phyloP scores from a whole-genome alignment of 2,888 invertebrate species.

The Cylloceria caligata region DNA sequence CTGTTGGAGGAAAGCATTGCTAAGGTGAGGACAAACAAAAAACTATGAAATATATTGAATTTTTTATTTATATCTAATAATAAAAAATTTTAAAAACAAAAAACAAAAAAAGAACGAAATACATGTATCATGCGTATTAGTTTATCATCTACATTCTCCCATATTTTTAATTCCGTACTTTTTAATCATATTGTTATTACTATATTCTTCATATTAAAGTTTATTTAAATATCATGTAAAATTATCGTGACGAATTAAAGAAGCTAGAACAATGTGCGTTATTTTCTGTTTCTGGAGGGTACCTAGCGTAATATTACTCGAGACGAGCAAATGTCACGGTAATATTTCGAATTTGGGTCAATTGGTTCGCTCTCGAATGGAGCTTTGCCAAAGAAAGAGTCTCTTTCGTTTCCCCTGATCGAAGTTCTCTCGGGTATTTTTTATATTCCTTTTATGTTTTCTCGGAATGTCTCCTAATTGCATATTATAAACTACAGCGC shows the following conservation, averaged over 20 bases:
- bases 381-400: conserved; percentile 24
- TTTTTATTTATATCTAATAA: neutral
- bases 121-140: neutral
- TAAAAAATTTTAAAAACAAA: neutral
- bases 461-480: neutral
- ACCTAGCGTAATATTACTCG: neutral
- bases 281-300: conserved; percentile 7
- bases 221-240: neutral
- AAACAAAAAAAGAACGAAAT: too few relatives aligned
- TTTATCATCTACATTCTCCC: conserved; percentile 1
- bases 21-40: conserved; percentile 76
- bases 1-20: conserved; percentile 82
- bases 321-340: conserved; percentile 19
- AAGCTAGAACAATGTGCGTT: neutral
- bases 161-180: neutral
- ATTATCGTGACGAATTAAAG: neutral
- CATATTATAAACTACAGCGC: neutral
- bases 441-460: neutral
- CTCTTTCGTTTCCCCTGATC: neutral
- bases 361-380: conserved; percentile 31
- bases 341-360: conserved; percentile 52
- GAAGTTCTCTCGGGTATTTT: neutral
- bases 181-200: neutral
- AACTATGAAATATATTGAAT: neutral
- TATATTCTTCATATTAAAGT: neutral